Evolutionary conservation across 2,797 vertebrate species (phyloP).

Genomic region (Falco concolor): DNA sequence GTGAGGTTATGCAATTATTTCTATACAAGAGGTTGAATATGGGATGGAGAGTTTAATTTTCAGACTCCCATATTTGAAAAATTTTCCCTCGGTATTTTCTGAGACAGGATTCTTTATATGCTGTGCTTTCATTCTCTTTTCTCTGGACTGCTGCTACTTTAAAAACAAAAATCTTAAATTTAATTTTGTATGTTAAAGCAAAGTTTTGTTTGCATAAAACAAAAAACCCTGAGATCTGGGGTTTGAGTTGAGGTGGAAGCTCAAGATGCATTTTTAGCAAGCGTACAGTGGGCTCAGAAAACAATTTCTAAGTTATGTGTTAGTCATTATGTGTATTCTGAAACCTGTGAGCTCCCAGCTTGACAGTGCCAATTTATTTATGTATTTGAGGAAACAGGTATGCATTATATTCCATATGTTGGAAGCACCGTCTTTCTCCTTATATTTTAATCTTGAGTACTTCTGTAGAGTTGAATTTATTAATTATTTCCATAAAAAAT

Average conservation of each 20-base stretch:
- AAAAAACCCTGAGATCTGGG: neutral
- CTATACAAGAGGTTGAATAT: neutral
- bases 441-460: neutral
- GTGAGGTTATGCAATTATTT: neutral
- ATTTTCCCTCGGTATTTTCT: neutral
- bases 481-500: neutral
- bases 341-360: neutral
- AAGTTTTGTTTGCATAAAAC: neutral
- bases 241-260: neutral
- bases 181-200: neutral
- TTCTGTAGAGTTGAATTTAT: neutral
- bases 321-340: neutral
- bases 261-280: neutral
- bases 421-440: neutral
- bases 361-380: neutral
- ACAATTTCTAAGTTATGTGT: neutral
- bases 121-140: neutral
- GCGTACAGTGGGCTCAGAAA: neutral
- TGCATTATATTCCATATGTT: neutral
- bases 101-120: neutral
- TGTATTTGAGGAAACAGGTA: neutral
- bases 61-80: neutral
- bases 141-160: neutral
- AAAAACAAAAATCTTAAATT: neutral
- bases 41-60: neutral